Percentiles rank a stretch among this genome's conserved stretches.
These are phyloP conservation scores for Timema cristinae DNA, from an alignment of 2,888 invertebrate genomes.

Conservation along the genomic window DNA sequence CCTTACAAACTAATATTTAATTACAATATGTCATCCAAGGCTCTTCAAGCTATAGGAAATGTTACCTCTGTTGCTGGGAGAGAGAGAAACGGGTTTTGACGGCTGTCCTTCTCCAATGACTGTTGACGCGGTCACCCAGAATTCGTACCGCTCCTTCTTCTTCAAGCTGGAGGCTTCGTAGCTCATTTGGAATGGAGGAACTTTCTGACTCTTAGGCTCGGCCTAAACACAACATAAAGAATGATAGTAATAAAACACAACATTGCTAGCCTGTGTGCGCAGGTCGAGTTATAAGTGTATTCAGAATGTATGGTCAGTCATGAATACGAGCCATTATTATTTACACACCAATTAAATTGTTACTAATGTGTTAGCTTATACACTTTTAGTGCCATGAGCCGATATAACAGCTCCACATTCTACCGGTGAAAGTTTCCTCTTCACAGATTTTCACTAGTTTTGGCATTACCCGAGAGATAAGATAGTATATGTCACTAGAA, in stretches of 20 bases:
- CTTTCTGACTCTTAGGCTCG: constrained; percentile 46
- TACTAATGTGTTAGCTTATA: no score
- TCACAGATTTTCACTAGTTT: no score
- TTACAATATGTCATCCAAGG: no score
- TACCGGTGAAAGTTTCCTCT: no score
- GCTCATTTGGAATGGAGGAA: constrained; percentile 78
- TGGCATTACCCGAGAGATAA: no score
- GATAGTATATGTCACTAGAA: no score
- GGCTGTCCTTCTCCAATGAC: constrained; percentile 91
- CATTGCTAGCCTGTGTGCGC: neutral
- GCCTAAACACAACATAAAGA: constrained; percentile 31
- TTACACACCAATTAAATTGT: neutral
- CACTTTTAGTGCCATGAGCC: no score
- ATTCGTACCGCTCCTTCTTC: constrained; percentile 79
- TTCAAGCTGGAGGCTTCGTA: constrained; percentile 82
- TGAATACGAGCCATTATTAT: neutral
- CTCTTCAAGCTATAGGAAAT: neutral
- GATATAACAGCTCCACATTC: no score
- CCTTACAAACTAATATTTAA: no score
- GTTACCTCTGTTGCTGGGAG: constrained; percentile 74
- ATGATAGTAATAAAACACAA: neutral
- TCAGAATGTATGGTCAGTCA: neutral
- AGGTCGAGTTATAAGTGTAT: neutral
- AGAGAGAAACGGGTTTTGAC: constrained; percentile 80
- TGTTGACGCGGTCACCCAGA: constrained; percentile 93